Percentiles rank a stretch among this genome's conserved stretches.
Evolutionary conservation across 2,113 vertebrate genomes (phyloP).

Genomic region (Felis chaus): DNA sequence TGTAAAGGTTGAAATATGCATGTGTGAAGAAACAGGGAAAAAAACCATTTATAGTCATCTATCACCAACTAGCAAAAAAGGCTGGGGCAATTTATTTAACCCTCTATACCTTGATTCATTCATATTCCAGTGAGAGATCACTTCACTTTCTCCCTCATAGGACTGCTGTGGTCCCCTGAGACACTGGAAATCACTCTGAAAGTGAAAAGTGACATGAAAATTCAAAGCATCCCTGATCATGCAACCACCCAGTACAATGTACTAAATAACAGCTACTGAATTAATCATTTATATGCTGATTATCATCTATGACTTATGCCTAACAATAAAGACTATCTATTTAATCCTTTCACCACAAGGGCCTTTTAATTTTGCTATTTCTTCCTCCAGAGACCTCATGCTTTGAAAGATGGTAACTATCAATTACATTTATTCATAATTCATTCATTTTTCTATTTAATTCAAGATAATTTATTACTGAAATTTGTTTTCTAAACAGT

Average conservation of each 20-base stretch:
- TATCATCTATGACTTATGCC: constrained; percentile 23
- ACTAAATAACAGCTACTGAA: constrained; percentile 1
- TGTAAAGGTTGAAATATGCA: not conserved
- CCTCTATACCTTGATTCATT: not conserved
- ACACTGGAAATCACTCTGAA: not conserved
- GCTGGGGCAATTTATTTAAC: not conserved
- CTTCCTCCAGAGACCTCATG: not conserved
- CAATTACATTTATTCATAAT: constrained; percentile 42
- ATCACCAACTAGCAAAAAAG: not conserved
- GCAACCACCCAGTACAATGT: not conserved
- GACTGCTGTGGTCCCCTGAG: not conserved
- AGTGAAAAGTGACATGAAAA: constrained; percentile 1
- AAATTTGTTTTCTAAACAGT: not conserved
- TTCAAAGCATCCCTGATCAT: not conserved
- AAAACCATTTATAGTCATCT: not conserved
- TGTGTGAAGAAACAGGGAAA: not conserved
- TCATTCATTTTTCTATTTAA: constrained; percentile 30
- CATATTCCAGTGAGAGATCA: not conserved
- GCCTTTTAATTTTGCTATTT: not conserved
- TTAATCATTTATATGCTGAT: constrained; percentile 23
- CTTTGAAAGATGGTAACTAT: not conserved
- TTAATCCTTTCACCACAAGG: constrained; percentile 17
- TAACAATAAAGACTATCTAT: constrained; percentile 18
- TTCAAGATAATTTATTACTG: not conserved
- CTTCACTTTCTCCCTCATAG: not conserved